A percentile compares a stretch with the other conserved stretches of the same genome.
These are phyloP conservation scores for Athalia cordata DNA, from an alignment of 2,888 invertebrate species.

Conservation along the genomic window DNA sequence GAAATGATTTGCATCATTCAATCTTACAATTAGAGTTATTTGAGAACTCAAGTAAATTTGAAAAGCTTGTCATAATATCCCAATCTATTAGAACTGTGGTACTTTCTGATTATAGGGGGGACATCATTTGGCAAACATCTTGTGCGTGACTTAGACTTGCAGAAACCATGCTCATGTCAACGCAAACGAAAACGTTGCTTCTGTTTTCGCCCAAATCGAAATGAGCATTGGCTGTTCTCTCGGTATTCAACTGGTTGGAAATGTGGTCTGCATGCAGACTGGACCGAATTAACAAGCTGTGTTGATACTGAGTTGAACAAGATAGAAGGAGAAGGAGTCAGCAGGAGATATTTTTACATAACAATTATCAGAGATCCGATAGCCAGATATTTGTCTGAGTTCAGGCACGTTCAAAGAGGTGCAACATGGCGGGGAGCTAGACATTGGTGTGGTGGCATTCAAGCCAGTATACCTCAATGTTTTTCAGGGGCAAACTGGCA, in stretches of 20 bases:
- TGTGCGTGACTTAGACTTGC: slow-evolving; percentile 93
- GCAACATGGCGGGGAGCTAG: slow-evolving; percentile 94
- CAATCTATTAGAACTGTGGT: slow-evolving; percentile 18
- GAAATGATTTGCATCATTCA: no score
- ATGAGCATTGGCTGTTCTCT: slow-evolving; percentile 98
- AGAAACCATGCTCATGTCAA: slow-evolving; percentile 95
- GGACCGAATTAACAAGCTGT: slow-evolving; percentile 96
- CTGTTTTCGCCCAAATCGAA: slow-evolving; percentile 93
- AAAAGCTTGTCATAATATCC: no score
- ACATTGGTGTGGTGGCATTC: slow-evolving; percentile 80
- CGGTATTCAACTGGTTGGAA: slow-evolving; percentile 98
- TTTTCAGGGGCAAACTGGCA: slow-evolving; percentile 88
- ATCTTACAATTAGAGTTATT: no score
- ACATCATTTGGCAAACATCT: slow-evolving; percentile 98
- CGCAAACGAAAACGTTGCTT: slow-evolving; percentile 91
- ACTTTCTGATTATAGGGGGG: slow-evolving; percentile 78
- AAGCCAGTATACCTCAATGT: slow-evolving; percentile 89
- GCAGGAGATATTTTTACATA: slow-evolving; percentile 95
- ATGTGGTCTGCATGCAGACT: slow-evolving; percentile 98
- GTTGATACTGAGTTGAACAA: slow-evolving; percentile 94
- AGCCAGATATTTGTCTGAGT: slow-evolving; percentile 95
- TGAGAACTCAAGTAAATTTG: no score
- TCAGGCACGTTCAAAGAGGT: slow-evolving; percentile 96
- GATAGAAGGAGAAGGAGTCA: slow-evolving; percentile 88
- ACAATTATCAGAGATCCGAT: slow-evolving; percentile 96